These are phyloP conservation scores for Numida meleagris DNA, from an alignment of 2,113 vertebrate species.

Conservation along the genomic window DNA sequence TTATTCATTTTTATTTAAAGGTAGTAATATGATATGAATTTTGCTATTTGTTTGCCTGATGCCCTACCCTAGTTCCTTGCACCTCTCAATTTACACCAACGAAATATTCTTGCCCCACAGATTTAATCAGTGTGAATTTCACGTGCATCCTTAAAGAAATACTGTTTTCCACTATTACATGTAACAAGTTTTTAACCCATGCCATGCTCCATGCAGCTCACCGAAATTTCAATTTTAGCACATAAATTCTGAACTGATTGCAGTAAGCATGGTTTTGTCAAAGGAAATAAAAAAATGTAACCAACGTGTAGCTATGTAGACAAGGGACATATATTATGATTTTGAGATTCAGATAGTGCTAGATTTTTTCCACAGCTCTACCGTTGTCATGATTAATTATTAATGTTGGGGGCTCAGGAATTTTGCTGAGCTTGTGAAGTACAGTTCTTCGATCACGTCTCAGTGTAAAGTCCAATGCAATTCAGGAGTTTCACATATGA, in stretches of 20 bases:
- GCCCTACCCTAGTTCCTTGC: not conserved
- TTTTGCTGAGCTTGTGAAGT: not conserved
- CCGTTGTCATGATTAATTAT: not conserved
- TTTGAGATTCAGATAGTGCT: not conserved
- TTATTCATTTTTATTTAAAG: not conserved
- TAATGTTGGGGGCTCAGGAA: not conserved
- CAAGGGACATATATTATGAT: not conserved
- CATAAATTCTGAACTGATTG: not conserved
- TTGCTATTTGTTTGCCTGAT: not conserved
- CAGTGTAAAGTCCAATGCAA: not conserved
- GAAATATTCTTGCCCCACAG: not conserved
- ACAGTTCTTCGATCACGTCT: not conserved
- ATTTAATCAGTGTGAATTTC: not conserved
- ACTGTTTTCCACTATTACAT: not conserved
- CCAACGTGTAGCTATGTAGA: rapidly evolving
- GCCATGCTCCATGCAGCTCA: not conserved
- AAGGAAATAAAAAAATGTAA: not conserved
- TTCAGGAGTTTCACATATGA: not conserved
- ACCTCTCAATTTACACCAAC: not conserved
- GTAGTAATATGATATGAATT: not conserved
- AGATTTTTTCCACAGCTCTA: not conserved
- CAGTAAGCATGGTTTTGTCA: not conserved
- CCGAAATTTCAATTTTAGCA: not conserved
- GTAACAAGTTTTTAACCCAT: not conserved
- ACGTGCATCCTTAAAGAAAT: not conserved